These are phyloP conservation scores for Macquaria australasica DNA, from an alignment of 2,113 vertebrate genomes.

Conservation along the genomic window DNA sequence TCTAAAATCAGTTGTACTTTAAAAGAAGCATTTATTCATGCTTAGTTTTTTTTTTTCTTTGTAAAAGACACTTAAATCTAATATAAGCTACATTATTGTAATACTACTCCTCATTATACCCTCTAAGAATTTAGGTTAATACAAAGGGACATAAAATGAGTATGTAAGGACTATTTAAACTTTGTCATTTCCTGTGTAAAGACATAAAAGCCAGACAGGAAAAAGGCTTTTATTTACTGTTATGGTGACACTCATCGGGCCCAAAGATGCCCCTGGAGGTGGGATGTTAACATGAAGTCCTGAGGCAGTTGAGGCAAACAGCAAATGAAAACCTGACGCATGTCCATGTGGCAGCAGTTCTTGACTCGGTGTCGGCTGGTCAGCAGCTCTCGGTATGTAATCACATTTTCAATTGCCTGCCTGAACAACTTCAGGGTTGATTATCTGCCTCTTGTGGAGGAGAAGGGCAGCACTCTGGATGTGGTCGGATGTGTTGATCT, in stretches of 20 bases:
- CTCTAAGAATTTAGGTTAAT: not conserved
- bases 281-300: not conserved
- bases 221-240: not conserved
- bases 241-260: not conserved
- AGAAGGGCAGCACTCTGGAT: slow-evolving; percentile 38
- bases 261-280: not conserved
- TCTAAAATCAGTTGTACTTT: not conserved
- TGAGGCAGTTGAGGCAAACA: not conserved
- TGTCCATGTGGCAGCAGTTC: slow-evolving; percentile 14
- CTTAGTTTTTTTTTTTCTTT: not conserved
- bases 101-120: not conserved
- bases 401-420: slow-evolving; percentile 68
- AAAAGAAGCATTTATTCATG: not conserved
- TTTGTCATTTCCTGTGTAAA: not conserved
- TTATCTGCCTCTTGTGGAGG: slow-evolving; percentile 60
- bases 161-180: not conserved
- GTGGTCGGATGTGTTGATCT: slow-evolving; percentile 45
- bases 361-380: not conserved
- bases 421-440: slow-evolving; percentile 61
- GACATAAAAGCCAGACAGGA: not conserved
- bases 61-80: not conserved
- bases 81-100: not conserved
- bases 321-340: not conserved
- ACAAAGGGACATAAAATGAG: not conserved
- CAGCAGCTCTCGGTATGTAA: slow-evolving; percentile 42